Base-by-base conservation (phyloP, 1,140 invertebrate genomes). In the Medauroidea extradentata region DNA sequence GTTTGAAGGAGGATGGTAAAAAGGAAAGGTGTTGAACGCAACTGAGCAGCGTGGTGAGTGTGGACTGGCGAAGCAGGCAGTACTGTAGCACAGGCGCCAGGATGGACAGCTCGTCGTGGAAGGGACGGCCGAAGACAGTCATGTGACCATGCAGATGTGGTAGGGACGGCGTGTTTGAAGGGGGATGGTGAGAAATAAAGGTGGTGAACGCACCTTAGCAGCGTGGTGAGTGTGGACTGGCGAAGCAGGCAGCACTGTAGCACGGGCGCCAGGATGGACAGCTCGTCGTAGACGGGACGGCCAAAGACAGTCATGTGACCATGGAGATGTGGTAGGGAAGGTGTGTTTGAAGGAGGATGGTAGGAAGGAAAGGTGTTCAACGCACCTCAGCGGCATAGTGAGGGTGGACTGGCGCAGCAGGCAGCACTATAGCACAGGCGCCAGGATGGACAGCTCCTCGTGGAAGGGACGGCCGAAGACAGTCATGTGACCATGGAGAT, bases 291-390 rank as follows among this genome's bases (percentile, higher is more conserved):
- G 65, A 85, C 88, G 0, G 93, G 83, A 71, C 88, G 88, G 0
- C 96, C 96, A 73, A 98, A 99, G 7, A 89, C 94, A n/a, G n/a
- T n/a, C n/a, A n/a, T n/a, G 62, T 94, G 81, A 1, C 95, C 95
- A 70, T 98, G 93, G 73, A 97, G 75, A 72, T 98, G 94, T 24
- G 98, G 77, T 1, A n/a, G 92, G 88, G 70, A 94, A 95, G 3
- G 93, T 94, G 59, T 96, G 85, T 71, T 97, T 97, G 27, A 93
- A 93, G 75, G 96, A 98, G 68, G n/a, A n/a, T n/a, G n/a, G n/a
- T n/a, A n/a, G n/a, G n/a, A 34, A 34, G 4, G 29, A 11, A 11
- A 34, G 11, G 29, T 34, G 29, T 34, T n/a, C 5, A 11, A 34
- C 5, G 11, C 66, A 90, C 87, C 79, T 83, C 2, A 91, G 72